Percentiles rank a stretch among this genome's conserved stretches.
Evolutionary conservation across 1,140 invertebrate genomes (phyloP).

Genomic region (Mya arenaria): DNA sequence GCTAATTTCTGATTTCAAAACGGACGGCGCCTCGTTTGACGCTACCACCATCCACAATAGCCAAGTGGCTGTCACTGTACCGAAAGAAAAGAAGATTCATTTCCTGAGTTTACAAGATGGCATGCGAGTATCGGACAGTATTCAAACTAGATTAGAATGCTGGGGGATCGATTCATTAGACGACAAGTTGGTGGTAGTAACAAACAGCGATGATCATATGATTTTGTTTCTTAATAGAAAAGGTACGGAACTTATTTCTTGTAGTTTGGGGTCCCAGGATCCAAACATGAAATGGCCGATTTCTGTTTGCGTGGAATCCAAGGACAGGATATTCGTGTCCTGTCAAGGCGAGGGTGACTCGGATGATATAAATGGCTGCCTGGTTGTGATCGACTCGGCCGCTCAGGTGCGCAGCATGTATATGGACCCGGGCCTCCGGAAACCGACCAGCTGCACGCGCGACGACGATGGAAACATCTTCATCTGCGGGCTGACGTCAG

Average conservation of each 20-base stretch:
- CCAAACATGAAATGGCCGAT: constrained; percentile 53
- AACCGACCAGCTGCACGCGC: constrained; percentile 44
- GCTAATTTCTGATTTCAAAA: constrained; percentile 48
- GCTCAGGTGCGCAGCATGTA: constrained; percentile 46
- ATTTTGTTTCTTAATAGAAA: constrained; percentile 40
- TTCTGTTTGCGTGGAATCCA: constrained; percentile 43
- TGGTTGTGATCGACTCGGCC: constrained; percentile 31
- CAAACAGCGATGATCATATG: constrained; percentile 49
- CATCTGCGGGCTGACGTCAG: constrained; percentile 36
- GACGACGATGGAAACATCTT: constrained; percentile 45
- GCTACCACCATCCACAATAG: not conserved
- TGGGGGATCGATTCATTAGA: constrained; percentile 35
- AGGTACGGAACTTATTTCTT: constrained; percentile 37
- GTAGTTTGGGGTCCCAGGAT: constrained; percentile 48
- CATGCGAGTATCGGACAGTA: constrained; percentile 31
- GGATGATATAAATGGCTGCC: constrained; percentile 41
- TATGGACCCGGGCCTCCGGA: constrained; percentile 40
- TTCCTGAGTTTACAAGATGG: constrained; percentile 47
- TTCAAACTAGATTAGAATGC: constrained; percentile 44
- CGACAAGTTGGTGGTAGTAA: constrained; percentile 45
- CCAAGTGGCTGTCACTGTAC: constrained; percentile 43
- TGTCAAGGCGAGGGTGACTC: constrained; percentile 50
- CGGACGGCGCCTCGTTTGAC: constrained; percentile 48
- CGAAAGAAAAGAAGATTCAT: constrained; percentile 52
- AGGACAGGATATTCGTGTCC: constrained; percentile 38